Percentiles rank a stretch among this genome's conserved stretches.
phyloP scores from a whole-genome alignment of 64 coral and sea anemone genomes.

The Trachythela sp. region DNA sequence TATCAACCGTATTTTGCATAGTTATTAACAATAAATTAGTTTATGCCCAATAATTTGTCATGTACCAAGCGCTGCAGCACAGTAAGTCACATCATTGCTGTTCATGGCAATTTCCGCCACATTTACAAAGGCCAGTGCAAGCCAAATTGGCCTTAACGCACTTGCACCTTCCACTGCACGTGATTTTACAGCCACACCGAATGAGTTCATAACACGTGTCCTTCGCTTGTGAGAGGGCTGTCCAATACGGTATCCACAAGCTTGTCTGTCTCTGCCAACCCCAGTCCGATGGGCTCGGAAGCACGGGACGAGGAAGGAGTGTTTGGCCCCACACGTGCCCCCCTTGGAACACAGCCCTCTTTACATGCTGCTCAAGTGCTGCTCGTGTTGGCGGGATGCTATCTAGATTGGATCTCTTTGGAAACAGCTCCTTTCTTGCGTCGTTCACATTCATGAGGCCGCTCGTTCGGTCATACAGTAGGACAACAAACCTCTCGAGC shows the following conservation, averaged over 20 bases:
- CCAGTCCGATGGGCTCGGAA: neutral
- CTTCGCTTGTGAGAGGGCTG: neutral
- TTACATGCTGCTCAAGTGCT: conserved; percentile 42
- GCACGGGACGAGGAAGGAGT: neutral
- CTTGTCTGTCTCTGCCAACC: neutral
- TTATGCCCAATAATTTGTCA: neutral
- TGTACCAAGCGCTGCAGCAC: neutral
- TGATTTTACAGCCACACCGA: neutral
- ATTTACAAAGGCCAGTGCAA: too few species aligned
- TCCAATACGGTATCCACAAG: neutral
- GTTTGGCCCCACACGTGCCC: conserved; percentile 26
- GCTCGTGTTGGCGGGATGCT: conserved; percentile 46
- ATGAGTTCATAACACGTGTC: neutral
- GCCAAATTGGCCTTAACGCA: neutral
- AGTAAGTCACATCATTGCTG: neutral
- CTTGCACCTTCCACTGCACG: neutral
- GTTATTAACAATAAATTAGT: too few species aligned
- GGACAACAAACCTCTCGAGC: conserved; percentile 17
- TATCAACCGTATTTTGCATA: neutral
- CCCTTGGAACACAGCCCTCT: conserved; percentile 36
- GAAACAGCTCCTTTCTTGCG: neutral
- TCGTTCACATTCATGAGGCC: conserved; percentile 39
- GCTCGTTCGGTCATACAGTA: conserved; percentile 43
- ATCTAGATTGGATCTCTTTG: conserved; percentile 25
- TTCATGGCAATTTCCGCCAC: too few species aligned